Base-by-base conservation (phyloP, 1,140 invertebrate genomes). In the Calephelis nemesis region DNA sequence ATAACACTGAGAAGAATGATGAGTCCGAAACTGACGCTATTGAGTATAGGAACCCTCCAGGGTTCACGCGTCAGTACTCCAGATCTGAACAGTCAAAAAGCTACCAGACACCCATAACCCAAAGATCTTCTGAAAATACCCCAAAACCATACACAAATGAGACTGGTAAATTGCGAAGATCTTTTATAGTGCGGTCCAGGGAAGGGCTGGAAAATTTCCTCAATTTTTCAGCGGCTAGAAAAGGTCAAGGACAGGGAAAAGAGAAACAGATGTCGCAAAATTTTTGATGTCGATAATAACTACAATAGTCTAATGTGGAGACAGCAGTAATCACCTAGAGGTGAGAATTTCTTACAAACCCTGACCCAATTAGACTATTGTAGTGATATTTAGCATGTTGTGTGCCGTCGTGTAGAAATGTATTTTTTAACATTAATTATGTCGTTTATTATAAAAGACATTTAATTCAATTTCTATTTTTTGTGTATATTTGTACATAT, bases 131-230 rank as follows among this genome's bases (percentile, higher is more conserved):
- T 5, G 54, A 58, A 39, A 58, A 39, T 40, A 58, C 54, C 30
- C 9, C 19, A 40, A 58, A 58, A 39, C 30, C 54, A 40, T 58
- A n/a, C 15, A 58, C 30, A 58, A 58, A 58, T 39, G 52, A 58
- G 30, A 39, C 10, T 39, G 19, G 52, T 58, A 58, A 58, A 58
- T 58, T 58, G 7, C 52, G 52, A 39, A 58, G 52, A 58, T 58
- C 52, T 39, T 58, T 58, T 39, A 58, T 58, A 4, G 88, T 91
- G 30, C 73, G 89, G 39, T 90, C 87, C 50, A 76, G 89, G 30
- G 89, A 91, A 69, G 87, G 89, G 42, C 71, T 91, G 54, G 89
- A 90, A 67, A 87, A 87, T 72, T 79, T 91, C 30, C 79, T 91
- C 5, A 88, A 82, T 76, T 85, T 90, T 12, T 69, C 76, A 40